Evolutionary conservation across 2,888 invertebrate species (phyloP).

Genomic region (Himalopsyche kuldschensis): DNA sequence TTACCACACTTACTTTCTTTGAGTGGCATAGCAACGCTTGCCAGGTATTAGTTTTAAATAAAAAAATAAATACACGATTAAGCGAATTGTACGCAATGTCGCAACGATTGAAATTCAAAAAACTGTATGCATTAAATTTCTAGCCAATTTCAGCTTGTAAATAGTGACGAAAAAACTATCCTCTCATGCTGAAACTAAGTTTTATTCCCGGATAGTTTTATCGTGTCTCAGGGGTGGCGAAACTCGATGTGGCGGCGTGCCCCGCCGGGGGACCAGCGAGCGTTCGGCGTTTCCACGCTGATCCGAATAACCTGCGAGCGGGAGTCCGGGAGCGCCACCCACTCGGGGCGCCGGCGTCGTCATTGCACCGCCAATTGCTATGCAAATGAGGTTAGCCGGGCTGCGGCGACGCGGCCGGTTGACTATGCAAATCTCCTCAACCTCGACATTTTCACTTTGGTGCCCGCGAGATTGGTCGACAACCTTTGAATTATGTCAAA

Average conservation of each 20-base stretch:
- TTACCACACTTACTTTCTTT: too few species aligned
- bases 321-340: too few species aligned
- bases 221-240: neutral
- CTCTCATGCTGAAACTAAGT: neutral
- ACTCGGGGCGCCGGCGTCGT: slow-evolving; percentile 44
- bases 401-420: neutral
- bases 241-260: slow-evolving; percentile 32
- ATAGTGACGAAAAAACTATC: slow-evolving; percentile 24
- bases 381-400: slow-evolving; percentile 34
- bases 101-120: too few species aligned
- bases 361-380: slow-evolving; percentile 44
- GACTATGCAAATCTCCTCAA: slow-evolving; percentile 14
- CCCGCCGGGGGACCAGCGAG: slow-evolving; percentile 44
- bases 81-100: too few species aligned
- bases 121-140: too few species aligned
- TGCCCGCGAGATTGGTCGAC: neutral
- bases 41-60: too few species aligned
- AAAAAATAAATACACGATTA: too few species aligned
- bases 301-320: neutral
- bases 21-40: too few species aligned
- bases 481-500: neutral
- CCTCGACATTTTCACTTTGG: neutral
- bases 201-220: neutral
- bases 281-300: slow-evolving; percentile 42
- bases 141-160: too few species aligned